Conservation (phyloP, 2,113 vertebrate genomes). For the Brachyistius frenatus region DNA sequence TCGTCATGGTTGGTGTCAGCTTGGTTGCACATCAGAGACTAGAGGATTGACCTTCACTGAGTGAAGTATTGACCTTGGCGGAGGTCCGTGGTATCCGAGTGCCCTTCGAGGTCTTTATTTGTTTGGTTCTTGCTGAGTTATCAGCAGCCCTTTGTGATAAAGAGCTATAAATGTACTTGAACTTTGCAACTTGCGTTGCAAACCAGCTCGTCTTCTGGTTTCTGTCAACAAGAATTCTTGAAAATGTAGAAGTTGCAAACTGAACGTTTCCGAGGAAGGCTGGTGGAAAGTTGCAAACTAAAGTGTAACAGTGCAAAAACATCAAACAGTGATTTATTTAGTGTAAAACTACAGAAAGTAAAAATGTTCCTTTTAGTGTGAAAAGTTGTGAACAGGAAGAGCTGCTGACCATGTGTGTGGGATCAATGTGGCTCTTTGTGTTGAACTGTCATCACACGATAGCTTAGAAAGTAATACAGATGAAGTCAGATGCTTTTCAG, state of each 20-base stretch:
- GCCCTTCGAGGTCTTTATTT: neutral
- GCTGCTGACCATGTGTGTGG: too few species aligned
- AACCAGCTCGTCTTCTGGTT: slow-evolving; percentile 1
- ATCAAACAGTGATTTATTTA: too few species aligned
- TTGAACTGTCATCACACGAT: slow-evolving; percentile 28
- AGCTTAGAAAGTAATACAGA: neutral
- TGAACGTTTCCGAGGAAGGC: neutral
- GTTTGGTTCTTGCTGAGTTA: slow-evolving; percentile 5
- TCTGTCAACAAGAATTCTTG: neutral
- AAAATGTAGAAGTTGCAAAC: neutral
- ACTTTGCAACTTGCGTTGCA: neutral
- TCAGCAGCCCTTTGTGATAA: slow-evolving; percentile 3
- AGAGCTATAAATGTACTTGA: slow-evolving; percentile 11
- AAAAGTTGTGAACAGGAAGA: too few species aligned
- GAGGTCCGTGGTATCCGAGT: too few species aligned
- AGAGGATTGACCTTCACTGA: too few species aligned
- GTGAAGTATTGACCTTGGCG: too few species aligned
- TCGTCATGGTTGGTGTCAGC: too few species aligned
- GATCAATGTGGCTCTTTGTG: too few species aligned
- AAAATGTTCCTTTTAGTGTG: too few species aligned
- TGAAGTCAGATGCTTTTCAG: neutral
- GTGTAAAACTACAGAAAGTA: too few species aligned
- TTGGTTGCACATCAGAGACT: too few species aligned
- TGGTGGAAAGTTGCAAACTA: neutral
- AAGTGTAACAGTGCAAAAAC: too few species aligned